Percentiles rank a stretch among this genome's conserved stretches.
Conservation (phyloP, 2,113 vertebrate species). For the Pelecanus crispus region DNA sequence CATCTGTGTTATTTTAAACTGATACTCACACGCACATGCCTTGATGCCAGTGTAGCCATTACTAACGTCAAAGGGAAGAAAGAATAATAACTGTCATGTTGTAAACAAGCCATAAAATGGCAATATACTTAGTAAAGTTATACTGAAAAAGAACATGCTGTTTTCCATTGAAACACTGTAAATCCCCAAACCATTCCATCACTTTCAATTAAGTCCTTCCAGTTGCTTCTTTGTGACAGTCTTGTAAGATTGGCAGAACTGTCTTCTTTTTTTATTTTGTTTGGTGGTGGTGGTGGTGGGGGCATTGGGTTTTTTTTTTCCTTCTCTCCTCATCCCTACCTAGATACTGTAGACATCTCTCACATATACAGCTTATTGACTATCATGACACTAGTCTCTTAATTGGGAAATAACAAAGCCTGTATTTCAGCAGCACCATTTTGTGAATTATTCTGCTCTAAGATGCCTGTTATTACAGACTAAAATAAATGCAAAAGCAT, state of each 20-base stretch:
- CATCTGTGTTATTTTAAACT: not conserved
- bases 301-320: rapidly evolving
- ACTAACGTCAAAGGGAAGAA: not conserved
- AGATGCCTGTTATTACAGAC: not conserved
- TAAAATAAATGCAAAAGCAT: not conserved
- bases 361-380: not conserved
- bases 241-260: not conserved
- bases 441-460: not conserved
- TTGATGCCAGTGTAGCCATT: not conserved
- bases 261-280: not conserved
- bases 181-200: not conserved
- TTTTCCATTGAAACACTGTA: not conserved
- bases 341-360: not conserved
- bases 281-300: not conserved
- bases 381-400: not conserved
- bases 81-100: not conserved
- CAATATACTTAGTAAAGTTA: not conserved
- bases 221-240: not conserved
- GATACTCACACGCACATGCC: not conserved
- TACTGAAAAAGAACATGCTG: not conserved
- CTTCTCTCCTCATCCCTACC: not conserved
- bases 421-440: not conserved
- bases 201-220: not conserved
- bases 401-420: not conserved
- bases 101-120: not conserved